Evolutionary conservation across 2,888 invertebrate species (phyloP).

Genomic region (Prosapia bicincta): DNA sequence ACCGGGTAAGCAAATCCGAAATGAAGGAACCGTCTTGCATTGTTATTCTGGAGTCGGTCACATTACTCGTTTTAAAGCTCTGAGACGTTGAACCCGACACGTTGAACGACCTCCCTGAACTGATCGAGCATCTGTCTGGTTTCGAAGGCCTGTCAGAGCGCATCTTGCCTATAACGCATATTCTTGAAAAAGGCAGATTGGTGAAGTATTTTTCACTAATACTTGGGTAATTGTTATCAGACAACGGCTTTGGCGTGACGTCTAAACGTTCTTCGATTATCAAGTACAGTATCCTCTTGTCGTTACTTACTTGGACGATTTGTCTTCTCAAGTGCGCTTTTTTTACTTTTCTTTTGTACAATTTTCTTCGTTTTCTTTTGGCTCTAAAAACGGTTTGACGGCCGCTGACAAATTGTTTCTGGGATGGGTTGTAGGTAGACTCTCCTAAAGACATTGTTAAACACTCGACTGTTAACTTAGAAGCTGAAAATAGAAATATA

Average conservation of each 20-base stretch:
- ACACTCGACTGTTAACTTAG: too few relatives aligned
- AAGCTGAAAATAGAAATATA: too few relatives aligned
- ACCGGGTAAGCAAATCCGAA: background rate
- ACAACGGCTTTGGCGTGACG: constrained; percentile 48
- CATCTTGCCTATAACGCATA: background rate
- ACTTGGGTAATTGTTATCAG: background rate
- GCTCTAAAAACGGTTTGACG: background rate
- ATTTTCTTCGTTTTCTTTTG: background rate
- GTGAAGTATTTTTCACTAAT: background rate
- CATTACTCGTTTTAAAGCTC: background rate
- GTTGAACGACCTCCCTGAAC: background rate
- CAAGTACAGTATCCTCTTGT: constrained; percentile 11
- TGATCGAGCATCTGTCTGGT: background rate
- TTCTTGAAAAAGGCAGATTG: background rate
- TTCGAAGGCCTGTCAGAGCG: background rate
- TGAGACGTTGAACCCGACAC: background rate
- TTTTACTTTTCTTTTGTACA: background rate
- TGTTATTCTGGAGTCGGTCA: background rate
- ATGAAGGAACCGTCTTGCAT: background rate
- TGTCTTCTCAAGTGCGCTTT: background rate
- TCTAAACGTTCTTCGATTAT: constrained; percentile 44
- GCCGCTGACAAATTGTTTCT: too few relatives aligned
- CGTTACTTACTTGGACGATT: constrained; percentile 5
- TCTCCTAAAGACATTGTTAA: too few relatives aligned
- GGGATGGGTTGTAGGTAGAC: too few relatives aligned